phyloP scores from a whole-genome alignment of 2,797 vertebrate species.

The Allobates femoralis region DNA sequence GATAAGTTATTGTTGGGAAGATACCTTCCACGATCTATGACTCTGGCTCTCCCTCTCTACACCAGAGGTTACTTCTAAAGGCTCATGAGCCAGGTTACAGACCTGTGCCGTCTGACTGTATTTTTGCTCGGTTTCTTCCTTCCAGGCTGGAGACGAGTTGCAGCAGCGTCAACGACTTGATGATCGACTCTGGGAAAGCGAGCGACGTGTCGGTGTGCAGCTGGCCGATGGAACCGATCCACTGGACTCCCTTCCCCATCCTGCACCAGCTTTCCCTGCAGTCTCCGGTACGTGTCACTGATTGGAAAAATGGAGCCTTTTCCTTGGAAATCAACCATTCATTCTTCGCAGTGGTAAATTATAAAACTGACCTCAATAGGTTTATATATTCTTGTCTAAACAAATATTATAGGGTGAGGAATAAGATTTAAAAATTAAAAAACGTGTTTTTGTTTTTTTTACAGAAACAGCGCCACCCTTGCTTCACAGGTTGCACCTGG shows the following conservation, averaged over 20 bases:
- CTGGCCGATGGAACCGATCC: conserved; percentile 87
- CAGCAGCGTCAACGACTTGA: conserved; percentile 83
- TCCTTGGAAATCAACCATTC: background rate
- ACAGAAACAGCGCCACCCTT: no score
- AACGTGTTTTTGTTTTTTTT: no score
- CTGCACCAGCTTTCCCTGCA: conserved; percentile 65
- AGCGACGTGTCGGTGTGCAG: conserved; percentile 89
- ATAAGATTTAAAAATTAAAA: no score
- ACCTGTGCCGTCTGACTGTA: background rate
- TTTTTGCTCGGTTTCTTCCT: background rate
- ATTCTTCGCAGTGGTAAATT: no score
- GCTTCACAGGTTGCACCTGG: background rate
- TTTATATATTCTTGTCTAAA: no score
- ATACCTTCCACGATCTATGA: no score
- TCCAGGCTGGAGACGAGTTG: conserved; percentile 83
- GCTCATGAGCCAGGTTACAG: background rate
- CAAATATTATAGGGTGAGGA: no score
- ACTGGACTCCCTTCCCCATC: conserved; percentile 85
- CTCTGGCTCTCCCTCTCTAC: no score
- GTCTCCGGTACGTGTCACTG: conserved; percentile 68
- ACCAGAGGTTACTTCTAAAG: background rate
- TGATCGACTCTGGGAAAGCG: conserved; percentile 89
- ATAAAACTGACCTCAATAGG: no score
- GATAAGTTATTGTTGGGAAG: no score
- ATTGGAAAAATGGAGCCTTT: background rate